Conservation (phyloP, 2,113 vertebrate species). For the Athene noctua region DNA sequence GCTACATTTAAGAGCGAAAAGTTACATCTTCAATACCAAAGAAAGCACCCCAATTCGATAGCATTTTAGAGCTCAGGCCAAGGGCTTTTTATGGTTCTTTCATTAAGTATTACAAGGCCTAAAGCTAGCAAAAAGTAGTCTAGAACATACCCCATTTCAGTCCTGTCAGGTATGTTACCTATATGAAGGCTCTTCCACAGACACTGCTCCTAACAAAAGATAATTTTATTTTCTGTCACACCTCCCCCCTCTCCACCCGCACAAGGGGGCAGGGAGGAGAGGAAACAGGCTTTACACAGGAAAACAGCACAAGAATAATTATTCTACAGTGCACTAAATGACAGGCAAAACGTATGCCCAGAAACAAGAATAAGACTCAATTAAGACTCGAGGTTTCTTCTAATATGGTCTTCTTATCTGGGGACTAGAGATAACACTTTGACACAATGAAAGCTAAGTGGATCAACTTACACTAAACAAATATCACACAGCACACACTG, state of each 20-base stretch:
- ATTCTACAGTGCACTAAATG: background rate
- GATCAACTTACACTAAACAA: background rate
- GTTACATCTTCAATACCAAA: background rate
- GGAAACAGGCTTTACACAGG: background rate
- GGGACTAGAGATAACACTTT: background rate
- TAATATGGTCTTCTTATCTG: background rate
- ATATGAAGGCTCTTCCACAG: background rate
- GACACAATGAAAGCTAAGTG: background rate
- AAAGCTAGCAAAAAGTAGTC: background rate
- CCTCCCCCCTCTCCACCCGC: accelerated
- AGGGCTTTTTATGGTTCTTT: background rate
- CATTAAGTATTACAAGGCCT: background rate
- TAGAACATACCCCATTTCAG: background rate
- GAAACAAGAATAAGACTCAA: background rate
- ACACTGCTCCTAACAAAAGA: background rate
- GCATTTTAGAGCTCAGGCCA: background rate
- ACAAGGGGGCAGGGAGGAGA: background rate
- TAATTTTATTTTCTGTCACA: background rate
- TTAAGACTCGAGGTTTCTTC: background rate
- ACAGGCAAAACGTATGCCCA: background rate
- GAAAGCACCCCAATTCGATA: background rate
- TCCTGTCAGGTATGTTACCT: background rate
- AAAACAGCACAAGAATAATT: background rate
- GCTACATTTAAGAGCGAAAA: background rate
- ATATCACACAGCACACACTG: background rate